Conservation (phyloP, 2,113 vertebrate genomes). For the Chamaea fasciata region DNA sequence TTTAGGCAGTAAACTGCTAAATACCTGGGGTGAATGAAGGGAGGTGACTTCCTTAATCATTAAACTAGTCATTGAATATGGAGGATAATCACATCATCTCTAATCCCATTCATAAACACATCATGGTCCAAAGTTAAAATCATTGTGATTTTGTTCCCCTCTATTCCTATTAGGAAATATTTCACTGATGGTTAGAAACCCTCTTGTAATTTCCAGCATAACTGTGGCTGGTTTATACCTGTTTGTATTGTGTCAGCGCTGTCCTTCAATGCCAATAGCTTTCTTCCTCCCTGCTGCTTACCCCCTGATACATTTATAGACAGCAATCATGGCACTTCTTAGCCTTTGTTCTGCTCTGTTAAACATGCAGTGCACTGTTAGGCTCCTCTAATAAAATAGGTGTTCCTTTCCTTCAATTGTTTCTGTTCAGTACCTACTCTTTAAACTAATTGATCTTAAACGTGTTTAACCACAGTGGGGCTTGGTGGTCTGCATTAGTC, state of each 20-base stretch:
- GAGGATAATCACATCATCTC: neutral
- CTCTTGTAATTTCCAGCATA: neutral
- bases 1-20: constrained; percentile 25
- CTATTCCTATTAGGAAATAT: neutral
- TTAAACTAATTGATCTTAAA: neutral
- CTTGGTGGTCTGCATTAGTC: accelerated
- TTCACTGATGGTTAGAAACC: neutral
- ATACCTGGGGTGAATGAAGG: neutral
- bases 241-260: constrained; percentile 7
- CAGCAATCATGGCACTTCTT: neutral
- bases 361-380: neutral
- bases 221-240: neutral
- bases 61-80: neutral
- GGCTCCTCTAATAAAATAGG: neutral
- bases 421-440: neutral
- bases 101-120: constrained; percentile 43
- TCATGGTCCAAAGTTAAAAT: neutral
- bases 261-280: neutral
- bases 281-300: constrained; percentile 40
- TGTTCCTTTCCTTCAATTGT: neutral
- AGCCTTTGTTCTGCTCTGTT: constrained; percentile 37
- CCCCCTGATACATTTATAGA: neutral
- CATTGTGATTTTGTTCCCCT: neutral
- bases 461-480: neutral
- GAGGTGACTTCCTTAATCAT: neutral